These are phyloP conservation scores for Opisthograptis luteolata DNA, from an alignment of 2,888 invertebrate genomes.

Conservation along the genomic window DNA sequence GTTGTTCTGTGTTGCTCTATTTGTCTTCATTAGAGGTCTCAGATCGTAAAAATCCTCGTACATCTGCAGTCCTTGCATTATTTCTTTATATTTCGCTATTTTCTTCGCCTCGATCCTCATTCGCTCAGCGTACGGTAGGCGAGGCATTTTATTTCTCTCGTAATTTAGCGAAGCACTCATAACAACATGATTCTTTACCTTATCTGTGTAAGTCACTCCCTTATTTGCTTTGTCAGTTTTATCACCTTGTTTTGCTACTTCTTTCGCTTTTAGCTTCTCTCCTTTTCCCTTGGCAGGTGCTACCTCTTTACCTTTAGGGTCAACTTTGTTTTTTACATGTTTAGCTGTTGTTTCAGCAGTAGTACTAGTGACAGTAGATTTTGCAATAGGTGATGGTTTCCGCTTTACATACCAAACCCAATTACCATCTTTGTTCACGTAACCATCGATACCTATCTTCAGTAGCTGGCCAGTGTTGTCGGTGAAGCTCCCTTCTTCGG, in stretches of 20 bases:
- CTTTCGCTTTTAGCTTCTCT: conserved; percentile 39
- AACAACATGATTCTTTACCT: conserved; percentile 49
- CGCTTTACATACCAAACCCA: conserved; percentile 67
- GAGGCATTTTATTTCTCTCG: conserved; percentile 38
- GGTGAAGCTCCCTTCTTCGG: conserved; percentile 70
- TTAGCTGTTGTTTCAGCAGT: conserved; percentile 25
- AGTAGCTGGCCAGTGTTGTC: conserved; percentile 54
- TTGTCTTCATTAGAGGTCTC: conserved; percentile 55
- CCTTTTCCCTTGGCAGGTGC: conserved; percentile 35
- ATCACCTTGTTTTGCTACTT: conserved; percentile 30
- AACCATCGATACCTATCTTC: conserved; percentile 74
- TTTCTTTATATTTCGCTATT: conserved; percentile 64
- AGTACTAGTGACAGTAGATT: conserved; percentile 43
- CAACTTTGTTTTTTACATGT: conserved; percentile 33
- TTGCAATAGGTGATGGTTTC: conserved; percentile 20
- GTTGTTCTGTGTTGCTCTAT: conserved; percentile 64
- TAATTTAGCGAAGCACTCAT: conserved; percentile 61
- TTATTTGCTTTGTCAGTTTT: background rate
- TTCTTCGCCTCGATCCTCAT: conserved; percentile 52
- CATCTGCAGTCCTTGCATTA: conserved; percentile 62
- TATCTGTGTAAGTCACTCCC: conserved; percentile 4
- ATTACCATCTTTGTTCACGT: conserved; percentile 69
- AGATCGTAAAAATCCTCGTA: conserved; percentile 61
- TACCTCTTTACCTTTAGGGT: conserved; percentile 35
- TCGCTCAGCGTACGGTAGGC: conserved; percentile 21